Evolutionary conservation across 2,888 invertebrate genomes (phyloP), one percentile per base, ranked within the genome.

Genomic region (Drosophila imparisetae): DNA sequence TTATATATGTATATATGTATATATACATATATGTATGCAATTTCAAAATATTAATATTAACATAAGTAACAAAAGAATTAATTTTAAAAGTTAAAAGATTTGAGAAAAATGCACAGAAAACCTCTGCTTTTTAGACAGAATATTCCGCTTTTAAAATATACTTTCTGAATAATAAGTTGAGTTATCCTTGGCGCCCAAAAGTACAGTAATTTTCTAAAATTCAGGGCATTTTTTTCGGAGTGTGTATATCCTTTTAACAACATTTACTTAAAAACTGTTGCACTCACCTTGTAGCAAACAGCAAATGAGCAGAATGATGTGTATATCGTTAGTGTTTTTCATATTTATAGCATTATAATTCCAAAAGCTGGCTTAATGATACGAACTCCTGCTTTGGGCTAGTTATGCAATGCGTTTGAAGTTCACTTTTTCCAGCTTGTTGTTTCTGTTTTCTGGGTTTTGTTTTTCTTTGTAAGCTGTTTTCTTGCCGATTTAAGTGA

Each of bases 291-390:
- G 90, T 81, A 91, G 86, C 81, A 91, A 77, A 80, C 85, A 90
- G 81, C 87, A 90, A 84, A 89, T 90, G 83, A 92, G 88, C 83
- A 92, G 78, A 83, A 92, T 87, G 82, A 92, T 87, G 83, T 84
- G 88, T 82, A 90, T 90, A 89, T 91, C 91, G 80, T 89, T 91
- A 84, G 89, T 83, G 82, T 91, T 90, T 91, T 91, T 92, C 92
- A 92, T 92, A 90, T 92, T 92, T 90, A 86, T 83, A 89, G 89
- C 92, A 92, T 92, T 91, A 92, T 92, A 91, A 72, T 75, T 66
- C 55, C 69, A 45, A 64, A 65, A 66, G 68, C 66, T 27, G n/a
- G 52, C 50, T 59, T 71, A 78, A 74, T 78, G 78, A 78, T 78
- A 74, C 58, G 55, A 62, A 62, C 50, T 38, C 42, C 40, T 30